Percentiles rank a stretch among this genome's conserved stretches.
phyloP scores from a whole-genome alignment of 2,113 vertebrate genomes.

The Dasypus novemcinctus region DNA sequence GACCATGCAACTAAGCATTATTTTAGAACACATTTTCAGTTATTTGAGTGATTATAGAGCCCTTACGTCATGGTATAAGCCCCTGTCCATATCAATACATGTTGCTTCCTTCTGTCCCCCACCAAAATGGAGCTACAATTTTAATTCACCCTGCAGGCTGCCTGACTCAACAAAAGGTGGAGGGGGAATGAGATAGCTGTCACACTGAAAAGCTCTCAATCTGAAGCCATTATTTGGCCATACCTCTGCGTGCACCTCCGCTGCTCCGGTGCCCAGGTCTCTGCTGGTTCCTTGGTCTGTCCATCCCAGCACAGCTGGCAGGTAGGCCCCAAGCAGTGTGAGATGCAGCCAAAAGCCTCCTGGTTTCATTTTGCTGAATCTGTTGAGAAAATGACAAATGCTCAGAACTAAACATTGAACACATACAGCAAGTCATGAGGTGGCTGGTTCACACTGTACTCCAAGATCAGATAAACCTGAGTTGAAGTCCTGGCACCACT shows the following conservation, averaged over 20 bases:
- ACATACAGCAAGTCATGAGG: background rate
- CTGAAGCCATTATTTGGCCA: slow-evolving; percentile 35
- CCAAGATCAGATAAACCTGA: background rate
- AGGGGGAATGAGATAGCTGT: background rate
- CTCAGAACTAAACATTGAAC: background rate
- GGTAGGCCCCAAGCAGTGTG: slow-evolving; percentile 85
- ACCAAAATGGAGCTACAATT: background rate
- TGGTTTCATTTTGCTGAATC: slow-evolving; percentile 87
- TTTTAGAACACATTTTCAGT: background rate
- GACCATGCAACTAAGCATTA: background rate
- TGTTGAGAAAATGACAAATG: slow-evolving; percentile 77
- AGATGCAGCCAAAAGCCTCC: slow-evolving; percentile 86
- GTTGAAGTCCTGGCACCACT: background rate
- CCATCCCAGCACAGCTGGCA: slow-evolving; percentile 84
- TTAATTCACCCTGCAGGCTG: background rate
- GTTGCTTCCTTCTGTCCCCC: background rate
- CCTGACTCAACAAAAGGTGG: background rate
- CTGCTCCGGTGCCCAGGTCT: slow-evolving; percentile 51
- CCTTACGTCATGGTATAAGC: rapidly evolving
- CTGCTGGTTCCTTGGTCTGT: slow-evolving; percentile 78
- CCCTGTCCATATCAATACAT: background rate
- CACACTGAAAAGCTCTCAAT: background rate
- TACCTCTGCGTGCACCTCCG: slow-evolving; percentile 85
- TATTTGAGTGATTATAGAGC: background rate
- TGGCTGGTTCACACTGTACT: background rate